A percentile compares a stretch with the other conserved stretches of the same genome.
These are phyloP conservation scores for Phalacrocorax pelagicus DNA, from an alignment of 2,113 vertebrate species.

Conservation along the genomic window DNA sequence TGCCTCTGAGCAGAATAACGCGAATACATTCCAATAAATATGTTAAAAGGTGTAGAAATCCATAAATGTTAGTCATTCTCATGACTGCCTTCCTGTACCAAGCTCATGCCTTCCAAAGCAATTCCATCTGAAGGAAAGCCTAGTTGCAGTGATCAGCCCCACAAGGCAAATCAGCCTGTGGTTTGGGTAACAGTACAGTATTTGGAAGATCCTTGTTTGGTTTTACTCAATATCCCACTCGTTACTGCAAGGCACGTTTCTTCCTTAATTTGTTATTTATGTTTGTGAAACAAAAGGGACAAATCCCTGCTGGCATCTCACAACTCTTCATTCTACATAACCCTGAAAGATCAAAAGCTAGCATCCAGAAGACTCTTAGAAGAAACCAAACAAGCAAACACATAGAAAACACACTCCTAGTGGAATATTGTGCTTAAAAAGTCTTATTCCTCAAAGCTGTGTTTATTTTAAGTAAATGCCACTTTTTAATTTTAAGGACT, in stretches of 20 bases:
- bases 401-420: neutral
- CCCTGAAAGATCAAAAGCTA: neutral
- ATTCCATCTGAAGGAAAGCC: neutral
- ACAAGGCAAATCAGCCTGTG: neutral
- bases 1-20: neutral
- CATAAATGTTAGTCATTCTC: fast-evolving
- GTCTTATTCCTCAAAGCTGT: neutral
- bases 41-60: neutral
- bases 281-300: neutral
- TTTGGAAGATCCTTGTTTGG: neutral
- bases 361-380: neutral
- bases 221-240: neutral
- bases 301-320: neutral
- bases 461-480: neutral
- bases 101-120: neutral
- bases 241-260: neutral
- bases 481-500: neutral
- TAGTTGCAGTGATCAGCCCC: neutral
- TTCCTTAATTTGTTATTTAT: neutral
- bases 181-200: neutral
- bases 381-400: neutral
- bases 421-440: neutral
- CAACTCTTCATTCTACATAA: neutral
- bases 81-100: neutral
- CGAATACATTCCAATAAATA: neutral